These are phyloP conservation scores for Pagrus major DNA, from an alignment of 2,113 vertebrate species.

Conservation along the genomic window DNA sequence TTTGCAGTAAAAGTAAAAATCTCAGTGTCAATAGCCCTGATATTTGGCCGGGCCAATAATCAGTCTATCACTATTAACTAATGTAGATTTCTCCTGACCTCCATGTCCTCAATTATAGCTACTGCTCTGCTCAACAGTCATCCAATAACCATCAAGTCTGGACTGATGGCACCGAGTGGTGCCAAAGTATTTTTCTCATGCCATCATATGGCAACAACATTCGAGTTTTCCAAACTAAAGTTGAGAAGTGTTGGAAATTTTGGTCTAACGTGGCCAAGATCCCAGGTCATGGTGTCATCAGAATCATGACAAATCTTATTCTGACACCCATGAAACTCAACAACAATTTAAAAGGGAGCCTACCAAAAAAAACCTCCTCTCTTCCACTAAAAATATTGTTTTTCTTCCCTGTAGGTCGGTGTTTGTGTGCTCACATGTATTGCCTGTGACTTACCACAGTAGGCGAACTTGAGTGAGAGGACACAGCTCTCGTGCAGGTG, in stretches of 20 bases:
- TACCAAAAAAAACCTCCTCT: background rate
- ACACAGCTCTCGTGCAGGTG: slow-evolving; percentile 98
- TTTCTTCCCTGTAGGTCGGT: background rate
- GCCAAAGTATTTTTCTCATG: no score
- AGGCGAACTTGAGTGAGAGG: slow-evolving; percentile 97
- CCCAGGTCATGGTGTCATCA: background rate
- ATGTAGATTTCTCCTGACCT: background rate
- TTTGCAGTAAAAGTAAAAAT: no score
- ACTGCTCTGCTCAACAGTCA: background rate
- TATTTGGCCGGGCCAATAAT: no score
- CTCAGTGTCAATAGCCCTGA: no score
- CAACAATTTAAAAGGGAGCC: background rate
- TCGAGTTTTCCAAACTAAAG: no score
- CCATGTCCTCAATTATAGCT: background rate
- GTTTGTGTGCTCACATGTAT: background rate
- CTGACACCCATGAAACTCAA: background rate
- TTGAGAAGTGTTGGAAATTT: no score
- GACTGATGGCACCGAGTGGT: no score
- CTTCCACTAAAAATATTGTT: background rate
- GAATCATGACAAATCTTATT: no score
- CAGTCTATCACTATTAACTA: background rate
- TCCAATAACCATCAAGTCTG: background rate
- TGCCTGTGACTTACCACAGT: slow-evolving; percentile 88
- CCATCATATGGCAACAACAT: no score
- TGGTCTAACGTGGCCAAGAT: background rate